A percentile compares a stretch with the other conserved stretches of the same genome.
Conservation (phyloP, 2,797 vertebrate species). For the Pipistrellus pipistrellus region DNA sequence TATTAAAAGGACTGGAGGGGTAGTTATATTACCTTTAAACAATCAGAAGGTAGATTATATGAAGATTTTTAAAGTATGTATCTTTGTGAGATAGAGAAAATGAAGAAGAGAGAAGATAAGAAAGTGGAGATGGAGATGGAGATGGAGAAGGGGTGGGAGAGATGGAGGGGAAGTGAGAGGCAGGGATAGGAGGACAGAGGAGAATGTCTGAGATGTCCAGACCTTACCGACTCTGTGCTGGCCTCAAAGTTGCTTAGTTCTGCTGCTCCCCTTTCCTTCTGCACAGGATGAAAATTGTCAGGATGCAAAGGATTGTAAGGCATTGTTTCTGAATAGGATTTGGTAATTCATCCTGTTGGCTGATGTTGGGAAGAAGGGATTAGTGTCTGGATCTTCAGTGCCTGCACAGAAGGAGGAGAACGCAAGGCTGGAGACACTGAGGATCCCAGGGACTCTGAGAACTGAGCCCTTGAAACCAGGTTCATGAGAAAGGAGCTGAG, state of each 20-base stretch:
- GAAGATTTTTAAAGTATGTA: neutral
- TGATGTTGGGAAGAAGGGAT: neutral
- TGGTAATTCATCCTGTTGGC: neutral
- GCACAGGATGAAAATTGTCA: neutral
- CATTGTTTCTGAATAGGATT: neutral
- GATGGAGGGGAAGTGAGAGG: neutral
- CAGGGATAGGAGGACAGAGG: neutral
- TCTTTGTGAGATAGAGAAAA: neutral
- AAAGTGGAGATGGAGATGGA: neutral
- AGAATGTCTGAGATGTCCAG: neutral
- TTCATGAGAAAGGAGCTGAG: neutral
- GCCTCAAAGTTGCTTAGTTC: neutral
- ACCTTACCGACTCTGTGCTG: conserved; percentile 39
- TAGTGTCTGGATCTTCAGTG: neutral
- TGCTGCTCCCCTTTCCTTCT: neutral
- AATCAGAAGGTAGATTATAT: neutral
- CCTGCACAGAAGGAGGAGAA: neutral
- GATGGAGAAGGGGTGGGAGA: neutral
- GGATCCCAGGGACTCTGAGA: neutral
- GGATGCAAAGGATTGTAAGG: neutral
- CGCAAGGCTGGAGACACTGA: neutral
- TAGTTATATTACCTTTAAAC: neutral
- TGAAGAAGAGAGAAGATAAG: neutral
- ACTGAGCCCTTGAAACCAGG: neutral
- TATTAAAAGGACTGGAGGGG: neutral